These are phyloP conservation scores for Isichthys henryi DNA, from an alignment of 2,113 vertebrate genomes.

Conservation along the genomic window DNA sequence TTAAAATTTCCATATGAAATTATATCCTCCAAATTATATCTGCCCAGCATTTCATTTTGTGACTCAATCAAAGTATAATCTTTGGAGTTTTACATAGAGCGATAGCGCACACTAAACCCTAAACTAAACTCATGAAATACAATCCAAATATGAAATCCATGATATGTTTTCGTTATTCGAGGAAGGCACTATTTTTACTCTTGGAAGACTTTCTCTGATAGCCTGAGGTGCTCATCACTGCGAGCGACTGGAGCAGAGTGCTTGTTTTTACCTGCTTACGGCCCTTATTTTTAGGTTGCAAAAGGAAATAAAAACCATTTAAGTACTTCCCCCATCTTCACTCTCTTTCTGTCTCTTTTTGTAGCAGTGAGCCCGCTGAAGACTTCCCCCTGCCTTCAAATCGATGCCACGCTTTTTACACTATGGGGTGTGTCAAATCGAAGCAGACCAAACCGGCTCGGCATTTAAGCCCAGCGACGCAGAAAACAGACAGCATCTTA, in stretches of 20 bases:
- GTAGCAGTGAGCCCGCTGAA: slow-evolving; percentile 1
- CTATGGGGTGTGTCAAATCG: slow-evolving; percentile 94
- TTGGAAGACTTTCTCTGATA: neutral
- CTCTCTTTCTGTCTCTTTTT: neutral
- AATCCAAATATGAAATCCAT: neutral
- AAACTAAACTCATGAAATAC: neutral
- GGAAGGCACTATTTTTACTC: neutral
- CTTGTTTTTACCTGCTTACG: neutral
- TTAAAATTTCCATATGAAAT: neutral
- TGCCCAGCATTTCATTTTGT: neutral
- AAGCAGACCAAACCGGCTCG: slow-evolving; percentile 65
- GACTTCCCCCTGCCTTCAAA: slow-evolving; percentile 14
- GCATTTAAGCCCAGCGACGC: slow-evolving; percentile 44
- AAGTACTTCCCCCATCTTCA: slow-evolving; percentile 1
- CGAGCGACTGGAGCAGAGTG: neutral
- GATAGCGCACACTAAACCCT: neutral
- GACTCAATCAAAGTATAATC: neutral
- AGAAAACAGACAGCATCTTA: slow-evolving; percentile 35
- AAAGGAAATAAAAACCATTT: slow-evolving; percentile 35
- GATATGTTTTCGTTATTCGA: neutral
- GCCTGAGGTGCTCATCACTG: neutral
- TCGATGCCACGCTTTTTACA: slow-evolving; percentile 47
- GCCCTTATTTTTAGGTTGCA: slow-evolving; percentile 28
- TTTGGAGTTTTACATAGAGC: neutral
- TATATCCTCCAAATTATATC: neutral